phyloP scores from a whole-genome alignment of 2,888 invertebrate genomes.

The Tachina fera region DNA sequence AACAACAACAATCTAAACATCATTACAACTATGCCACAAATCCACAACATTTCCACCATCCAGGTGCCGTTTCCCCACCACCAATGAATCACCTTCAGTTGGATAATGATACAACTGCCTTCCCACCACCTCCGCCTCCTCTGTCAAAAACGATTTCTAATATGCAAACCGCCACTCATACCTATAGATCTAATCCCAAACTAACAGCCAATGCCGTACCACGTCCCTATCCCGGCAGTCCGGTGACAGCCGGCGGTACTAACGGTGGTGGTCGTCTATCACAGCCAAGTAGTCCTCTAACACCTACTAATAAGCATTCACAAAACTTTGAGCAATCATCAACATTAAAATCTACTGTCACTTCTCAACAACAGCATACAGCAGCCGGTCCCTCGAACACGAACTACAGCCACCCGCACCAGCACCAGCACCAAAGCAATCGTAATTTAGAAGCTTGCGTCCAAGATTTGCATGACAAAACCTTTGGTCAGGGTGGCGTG shows the following conservation, averaged over 20 bases:
- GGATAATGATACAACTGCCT: conserved; percentile 76
- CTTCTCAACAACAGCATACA: conserved; percentile 73
- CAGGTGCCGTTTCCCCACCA: conserved; percentile 81
- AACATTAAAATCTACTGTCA: conserved; percentile 73
- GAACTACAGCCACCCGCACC: conserved; percentile 53
- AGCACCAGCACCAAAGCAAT: conserved; percentile 72
- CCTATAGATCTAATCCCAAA: conserved; percentile 82
- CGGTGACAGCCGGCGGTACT: conserved; percentile 73
- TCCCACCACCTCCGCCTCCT: conserved; percentile 82
- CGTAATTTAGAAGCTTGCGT: conserved; percentile 82
- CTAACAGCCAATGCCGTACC: conserved; percentile 83
- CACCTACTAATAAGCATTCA: conserved; percentile 79
- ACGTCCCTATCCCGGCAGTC: conserved; percentile 82
- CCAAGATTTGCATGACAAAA: conserved; percentile 83
- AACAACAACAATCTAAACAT: conserved; percentile 76
- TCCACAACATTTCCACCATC: conserved; percentile 82
- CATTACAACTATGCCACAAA: conserved; percentile 78
- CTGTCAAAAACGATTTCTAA: conserved; percentile 81
- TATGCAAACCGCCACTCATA: conserved; percentile 80
- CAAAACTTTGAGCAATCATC: conserved; percentile 77
- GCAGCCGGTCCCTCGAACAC: conserved; percentile 27
- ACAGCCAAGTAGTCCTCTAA: conserved; percentile 74
- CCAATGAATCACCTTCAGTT: conserved; percentile 77
- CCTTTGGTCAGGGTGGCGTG: conserved; percentile 82
- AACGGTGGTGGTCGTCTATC: conserved; percentile 74